phyloP scores from a whole-genome alignment of 2,888 invertebrate genomes.

The Dryocosmus kuriphilus region DNA sequence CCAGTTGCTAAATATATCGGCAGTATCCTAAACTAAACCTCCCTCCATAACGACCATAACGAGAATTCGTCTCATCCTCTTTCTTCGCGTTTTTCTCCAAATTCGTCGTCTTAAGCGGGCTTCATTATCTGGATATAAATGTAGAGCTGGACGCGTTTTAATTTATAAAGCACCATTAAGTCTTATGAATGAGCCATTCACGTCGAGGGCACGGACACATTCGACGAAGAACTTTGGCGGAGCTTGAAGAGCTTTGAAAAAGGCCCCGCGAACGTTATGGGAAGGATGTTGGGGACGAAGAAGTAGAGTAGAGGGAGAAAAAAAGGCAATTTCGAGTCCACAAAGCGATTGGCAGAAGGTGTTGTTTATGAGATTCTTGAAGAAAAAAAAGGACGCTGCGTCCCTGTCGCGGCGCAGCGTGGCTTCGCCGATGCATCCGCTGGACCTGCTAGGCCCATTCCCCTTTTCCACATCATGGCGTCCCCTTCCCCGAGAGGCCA shows the following conservation, averaged over 20 bases:
- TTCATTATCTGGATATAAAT: slow-evolving; percentile 67
- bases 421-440: slow-evolving; percentile 77
- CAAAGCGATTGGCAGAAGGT: slow-evolving; percentile 65
- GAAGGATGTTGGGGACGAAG: not conserved
- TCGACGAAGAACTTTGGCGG: slow-evolving; percentile 43
- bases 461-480: slow-evolving; percentile 55
- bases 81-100: slow-evolving; percentile 37
- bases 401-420: slow-evolving; percentile 71
- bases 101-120: slow-evolving; percentile 47
- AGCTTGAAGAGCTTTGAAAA: slow-evolving; percentile 40
- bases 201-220: slow-evolving; percentile 49
- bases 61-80: slow-evolving; percentile 35
- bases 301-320: slow-evolving; percentile 12
- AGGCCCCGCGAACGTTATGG: slow-evolving; percentile 43
- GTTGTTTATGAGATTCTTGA: slow-evolving; percentile 66
- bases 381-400: slow-evolving; percentile 67
- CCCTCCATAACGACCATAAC: slow-evolving; percentile 47
- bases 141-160: slow-evolving; percentile 63
- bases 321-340: slow-evolving; percentile 26
- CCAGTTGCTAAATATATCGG: slow-evolving; percentile 61
- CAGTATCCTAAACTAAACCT: slow-evolving; percentile 55
- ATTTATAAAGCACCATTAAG: slow-evolving; percentile 66
- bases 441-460: slow-evolving; percentile 76
- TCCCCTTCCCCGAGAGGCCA: slow-evolving; percentile 51
- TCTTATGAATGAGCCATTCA: slow-evolving; percentile 69